A percentile compares a stretch with the other conserved stretches of the same genome.
phyloP scores from a whole-genome alignment of 2,113 vertebrate species.

The Eptatretus burgeri region DNA sequence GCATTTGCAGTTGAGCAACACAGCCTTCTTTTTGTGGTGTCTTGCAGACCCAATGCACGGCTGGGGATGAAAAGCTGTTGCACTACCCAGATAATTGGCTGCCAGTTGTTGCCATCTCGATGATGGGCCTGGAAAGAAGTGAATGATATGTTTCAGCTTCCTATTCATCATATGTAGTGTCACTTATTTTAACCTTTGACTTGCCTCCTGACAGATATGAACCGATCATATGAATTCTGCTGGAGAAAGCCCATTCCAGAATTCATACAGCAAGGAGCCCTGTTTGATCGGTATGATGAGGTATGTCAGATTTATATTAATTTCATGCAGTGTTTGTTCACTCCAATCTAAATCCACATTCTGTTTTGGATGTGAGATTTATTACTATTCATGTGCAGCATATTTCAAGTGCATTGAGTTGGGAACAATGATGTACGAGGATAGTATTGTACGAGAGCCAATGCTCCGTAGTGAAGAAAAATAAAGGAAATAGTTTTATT shows the following conservation, averaged over 20 bases:
- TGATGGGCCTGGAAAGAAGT: too few species aligned
- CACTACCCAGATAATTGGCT: too few species aligned
- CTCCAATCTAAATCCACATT: constrained; percentile 13
- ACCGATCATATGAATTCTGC: constrained; percentile 88
- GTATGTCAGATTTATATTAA: constrained; percentile 15
- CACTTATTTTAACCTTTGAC: too few species aligned
- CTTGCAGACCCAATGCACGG: too few species aligned
- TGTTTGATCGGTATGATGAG: constrained; percentile 88
- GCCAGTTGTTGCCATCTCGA: too few species aligned
- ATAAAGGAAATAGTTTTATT: neutral
- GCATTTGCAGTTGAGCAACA: too few species aligned
- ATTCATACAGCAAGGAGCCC: constrained; percentile 68
- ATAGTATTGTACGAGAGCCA: neutral
- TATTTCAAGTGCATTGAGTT: neutral
- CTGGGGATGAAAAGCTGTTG: too few species aligned
- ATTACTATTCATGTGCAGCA: neutral
- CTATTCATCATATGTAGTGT: too few species aligned
- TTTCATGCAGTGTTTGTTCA: too few species aligned
- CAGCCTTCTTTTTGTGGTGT: too few species aligned
- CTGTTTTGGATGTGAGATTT: neutral
- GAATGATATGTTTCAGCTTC: too few species aligned
- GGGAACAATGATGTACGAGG: neutral
- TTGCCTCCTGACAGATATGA: constrained; percentile 24
- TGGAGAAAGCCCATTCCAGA: constrained; percentile 77
- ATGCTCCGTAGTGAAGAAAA: neutral